Evolutionary conservation across 2,888 invertebrate genomes (phyloP).

Genomic region (Pheosia tremula): DNA sequence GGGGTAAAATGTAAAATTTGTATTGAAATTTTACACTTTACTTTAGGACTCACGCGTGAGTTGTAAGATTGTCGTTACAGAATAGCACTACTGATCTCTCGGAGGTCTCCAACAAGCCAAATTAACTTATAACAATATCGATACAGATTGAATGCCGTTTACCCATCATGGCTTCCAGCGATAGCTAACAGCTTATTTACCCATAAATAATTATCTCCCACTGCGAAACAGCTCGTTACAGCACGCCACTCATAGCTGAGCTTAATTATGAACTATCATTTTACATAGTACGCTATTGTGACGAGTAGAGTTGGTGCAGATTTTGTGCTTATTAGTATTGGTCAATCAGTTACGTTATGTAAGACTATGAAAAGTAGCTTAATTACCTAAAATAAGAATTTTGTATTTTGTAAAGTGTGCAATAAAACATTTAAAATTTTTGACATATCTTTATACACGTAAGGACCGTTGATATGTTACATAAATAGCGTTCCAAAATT

Average conservation of each 20-base stretch:
- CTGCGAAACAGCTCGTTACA: neutral
- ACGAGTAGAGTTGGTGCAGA: neutral
- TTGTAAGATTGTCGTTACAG: no score
- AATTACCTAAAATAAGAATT: no score
- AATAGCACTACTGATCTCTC: no score
- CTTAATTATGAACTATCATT: neutral
- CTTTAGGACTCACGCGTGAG: no score
- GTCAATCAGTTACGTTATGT: no score
- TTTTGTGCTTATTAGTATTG: neutral
- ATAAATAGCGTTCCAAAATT: conserved; percentile 7
- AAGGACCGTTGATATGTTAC: no score
- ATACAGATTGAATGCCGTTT: neutral
- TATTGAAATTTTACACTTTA: no score
- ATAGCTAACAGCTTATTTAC: neutral
- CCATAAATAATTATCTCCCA: conserved; percentile 1
- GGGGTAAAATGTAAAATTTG: no score
- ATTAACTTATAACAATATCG: neutral
- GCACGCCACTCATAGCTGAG: neutral
- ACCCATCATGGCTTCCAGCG: neutral
- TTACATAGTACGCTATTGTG: neutral
- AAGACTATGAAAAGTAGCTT: no score
- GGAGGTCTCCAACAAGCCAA: neutral
- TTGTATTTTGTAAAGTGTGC: no score
- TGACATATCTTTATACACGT: no score
- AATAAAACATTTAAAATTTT: no score